Evolutionary conservation across 2,797 vertebrate species (phyloP), one percentile per base, ranked within the genome.

Genomic region (Petrocephalus sullivani): DNA sequence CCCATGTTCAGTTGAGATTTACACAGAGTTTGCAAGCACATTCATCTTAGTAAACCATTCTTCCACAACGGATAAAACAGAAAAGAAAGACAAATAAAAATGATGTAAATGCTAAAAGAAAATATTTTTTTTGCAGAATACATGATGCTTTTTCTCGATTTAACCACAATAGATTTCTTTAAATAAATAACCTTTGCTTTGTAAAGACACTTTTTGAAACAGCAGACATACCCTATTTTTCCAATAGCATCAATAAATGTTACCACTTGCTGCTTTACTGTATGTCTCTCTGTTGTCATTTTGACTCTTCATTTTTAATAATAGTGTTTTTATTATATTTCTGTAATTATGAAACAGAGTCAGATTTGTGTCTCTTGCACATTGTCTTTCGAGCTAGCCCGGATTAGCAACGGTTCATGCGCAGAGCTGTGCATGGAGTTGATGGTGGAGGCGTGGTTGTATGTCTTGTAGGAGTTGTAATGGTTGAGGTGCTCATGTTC

Each of bases 101-200:
- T 93, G 93, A 94, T 93, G 92, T 94, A 96, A 96, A 94, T 96
- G 95, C 96, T 98, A 96, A 92, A 95, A 96, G 95, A 94, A 97
- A 97, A 94, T 94, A 95, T 95, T 92, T 61, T 92, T 78, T 94
- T 95, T 97, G 96, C 95, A 97, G 97, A 97, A 98, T 97, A 97
- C 96, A 96, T 95, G 88, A 95, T 95, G 97, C 98, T 97, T 96
- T 97, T 96, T 95, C 96, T 97, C 95, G 95, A 97, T 98, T 98
- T 96, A 97, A 97, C 97, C 97, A 99, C 98, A 97, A 98, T 98
- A 98, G 95, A 97, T 96, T 98, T 98, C 96, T 96, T 98, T 96
- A 99, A 99, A 99, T 99, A 99, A 99, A 99, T 99, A 99, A 98
- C 97, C 98, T 96, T 97, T 98, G 96, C 96, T 98, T 97, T 98